Conservation (phyloP, 2,888 invertebrate species). For the Meliscaeva auricollis region DNA sequence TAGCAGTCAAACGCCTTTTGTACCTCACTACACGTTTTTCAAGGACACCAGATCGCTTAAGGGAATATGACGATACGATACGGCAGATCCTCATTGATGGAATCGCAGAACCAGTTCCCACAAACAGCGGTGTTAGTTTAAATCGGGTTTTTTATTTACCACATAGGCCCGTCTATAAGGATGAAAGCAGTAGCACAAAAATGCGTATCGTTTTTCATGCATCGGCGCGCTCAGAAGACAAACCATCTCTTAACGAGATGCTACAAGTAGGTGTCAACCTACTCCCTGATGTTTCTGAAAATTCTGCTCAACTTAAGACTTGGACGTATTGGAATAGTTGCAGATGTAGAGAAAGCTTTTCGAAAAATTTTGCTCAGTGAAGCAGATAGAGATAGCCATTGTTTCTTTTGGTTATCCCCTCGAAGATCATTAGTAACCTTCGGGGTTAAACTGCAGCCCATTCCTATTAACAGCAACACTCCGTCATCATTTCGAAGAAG, state of each 20-base stretch:
- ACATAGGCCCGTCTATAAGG: slow-evolving; percentile 10
- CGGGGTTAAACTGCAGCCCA: slow-evolving; percentile 37
- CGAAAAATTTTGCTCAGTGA: slow-evolving; percentile 17
- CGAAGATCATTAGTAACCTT: slow-evolving; percentile 18
- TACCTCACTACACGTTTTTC: background rate
- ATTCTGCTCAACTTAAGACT: slow-evolving; percentile 32
- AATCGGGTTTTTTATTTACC: slow-evolving; percentile 26
- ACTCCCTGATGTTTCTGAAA: slow-evolving; percentile 32
- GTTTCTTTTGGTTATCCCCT: background rate
- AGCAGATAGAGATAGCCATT: slow-evolving; percentile 28
- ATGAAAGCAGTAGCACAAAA: background rate
- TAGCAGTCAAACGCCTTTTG: background rate
- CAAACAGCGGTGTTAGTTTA: background rate
- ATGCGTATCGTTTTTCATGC: slow-evolving; percentile 43
- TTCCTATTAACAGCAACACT: slow-evolving; percentile 37
- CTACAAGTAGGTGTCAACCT: slow-evolving; percentile 28
- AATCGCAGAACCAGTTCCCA: background rate
- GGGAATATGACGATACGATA: slow-evolving; percentile 24
- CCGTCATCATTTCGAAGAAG: slow-evolving; percentile 2
- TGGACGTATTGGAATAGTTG: slow-evolving; percentile 34
- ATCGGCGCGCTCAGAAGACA: slow-evolving; percentile 2
- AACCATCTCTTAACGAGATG: slow-evolving; percentile 19
- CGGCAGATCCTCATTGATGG: slow-evolving; percentile 27
- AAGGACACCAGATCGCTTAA: background rate
- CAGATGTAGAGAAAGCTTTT: slow-evolving; percentile 43